These are phyloP conservation scores for Cylindroiulus punctatus DNA, from an alignment of 2,888 invertebrate species.

Conservation along the genomic window DNA sequence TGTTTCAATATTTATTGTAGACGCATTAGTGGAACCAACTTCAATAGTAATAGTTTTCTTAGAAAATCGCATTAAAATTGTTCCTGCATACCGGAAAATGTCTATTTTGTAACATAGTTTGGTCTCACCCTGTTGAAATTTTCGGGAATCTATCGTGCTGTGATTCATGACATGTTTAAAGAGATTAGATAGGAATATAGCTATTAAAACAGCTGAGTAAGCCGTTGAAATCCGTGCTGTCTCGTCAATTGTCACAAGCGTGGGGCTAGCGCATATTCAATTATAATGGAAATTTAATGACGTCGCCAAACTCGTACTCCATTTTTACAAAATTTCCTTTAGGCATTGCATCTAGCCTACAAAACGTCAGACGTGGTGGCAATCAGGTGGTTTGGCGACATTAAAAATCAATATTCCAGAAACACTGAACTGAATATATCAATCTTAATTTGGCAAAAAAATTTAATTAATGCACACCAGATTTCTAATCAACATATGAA, in stretches of 20 bases:
- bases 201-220: not conserved
- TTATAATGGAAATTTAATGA: not conserved
- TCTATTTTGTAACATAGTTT: not conserved
- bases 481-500: not conserved
- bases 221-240: not conserved
- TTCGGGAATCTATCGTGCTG: not conserved
- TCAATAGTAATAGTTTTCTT: not conserved
- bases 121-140: not conserved
- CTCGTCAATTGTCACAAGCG: not conserved
- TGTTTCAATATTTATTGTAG: not conserved
- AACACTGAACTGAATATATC: not conserved
- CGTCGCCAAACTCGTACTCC: not conserved
- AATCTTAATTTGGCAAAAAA: conserved; percentile 13
- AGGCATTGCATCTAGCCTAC: not conserved
- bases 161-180: not conserved
- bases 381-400: not conserved
- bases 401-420: not conserved
- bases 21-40: not conserved
- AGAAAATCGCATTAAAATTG: not conserved
- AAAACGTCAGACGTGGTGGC: not conserved
- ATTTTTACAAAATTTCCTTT: not conserved
- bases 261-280: not conserved
- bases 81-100: not conserved
- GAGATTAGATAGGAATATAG: not conserved
- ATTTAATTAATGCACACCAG: not conserved